Evolutionary conservation across 2,888 invertebrate species (phyloP), one percentile per base, ranked within the genome.

Genomic region (Nasonia oneida): DNA sequence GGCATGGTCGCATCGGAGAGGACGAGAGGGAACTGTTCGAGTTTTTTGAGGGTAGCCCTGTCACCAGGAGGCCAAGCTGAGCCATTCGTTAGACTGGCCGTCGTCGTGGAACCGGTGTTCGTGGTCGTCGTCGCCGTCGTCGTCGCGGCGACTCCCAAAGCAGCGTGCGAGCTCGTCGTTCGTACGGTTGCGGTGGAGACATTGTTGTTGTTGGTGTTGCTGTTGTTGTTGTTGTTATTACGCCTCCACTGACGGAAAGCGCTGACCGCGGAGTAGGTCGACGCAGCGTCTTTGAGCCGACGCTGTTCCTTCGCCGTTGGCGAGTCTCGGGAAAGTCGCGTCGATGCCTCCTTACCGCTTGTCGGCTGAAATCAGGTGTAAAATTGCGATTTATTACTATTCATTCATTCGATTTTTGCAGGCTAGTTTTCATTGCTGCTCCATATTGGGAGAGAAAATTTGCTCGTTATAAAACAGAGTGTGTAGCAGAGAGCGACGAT

Each of bases 241-340:
- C 90, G 90, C 87, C 92, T 90, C 92, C 93, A 92, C 87, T 92
- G 93, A 37, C 91, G 91, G 83, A 93, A 91, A 4, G 90, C 90
- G 81, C 88, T 89, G 78, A 90, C 88, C 39, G 89, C 88, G 47
- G 90, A 89, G 80, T 89, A 89, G 8, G 88, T 89, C n/a, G 88
- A 85, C 14, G 86, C 83, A 33, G 85, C 87, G 89, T 91, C 89
- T 78, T 90, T 90, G 47, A 88, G 89, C 15, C 89, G 88, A 33
- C 90, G 88, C 4, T 89, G 90, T 2, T 91, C 90, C 85, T 91
- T 90, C 33, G 64, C 87, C 42, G 71, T 57, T 57, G 83, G 87
- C 39, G 90, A 88, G 42, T 53, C 67, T 18, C 67, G 73, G 15
- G 76, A 23, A 6, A 74, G 23, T 5, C 79, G 84, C 77, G 81